phyloP scores from a whole-genome alignment of 2,113 vertebrate genomes.

The Phoxinus phoxinus region DNA sequence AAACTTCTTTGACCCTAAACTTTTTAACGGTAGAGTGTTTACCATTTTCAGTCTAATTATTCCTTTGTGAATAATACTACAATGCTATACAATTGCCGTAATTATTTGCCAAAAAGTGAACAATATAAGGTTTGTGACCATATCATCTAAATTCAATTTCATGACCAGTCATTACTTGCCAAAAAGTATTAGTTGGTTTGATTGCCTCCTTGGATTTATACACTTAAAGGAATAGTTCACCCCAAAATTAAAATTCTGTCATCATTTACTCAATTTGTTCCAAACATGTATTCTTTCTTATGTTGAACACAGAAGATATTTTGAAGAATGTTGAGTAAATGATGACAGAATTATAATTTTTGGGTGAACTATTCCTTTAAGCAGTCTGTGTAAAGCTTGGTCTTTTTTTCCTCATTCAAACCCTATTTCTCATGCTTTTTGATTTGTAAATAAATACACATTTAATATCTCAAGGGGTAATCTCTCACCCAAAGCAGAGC shows the following conservation, averaged over 20 bases:
- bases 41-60: conserved; percentile 2
- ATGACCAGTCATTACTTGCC: neutral
- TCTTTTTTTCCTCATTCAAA: neutral
- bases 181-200: neutral
- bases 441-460: neutral
- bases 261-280: no score
- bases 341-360: no score
- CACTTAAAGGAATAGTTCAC: no score
- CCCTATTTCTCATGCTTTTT: neutral
- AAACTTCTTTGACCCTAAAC: neutral
- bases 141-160: neutral
- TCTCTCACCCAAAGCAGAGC: conserved; percentile 91
- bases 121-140: neutral
- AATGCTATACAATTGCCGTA: neutral
- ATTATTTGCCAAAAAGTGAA: neutral
- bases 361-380: no score
- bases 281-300: no score
- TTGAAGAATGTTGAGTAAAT: no score
- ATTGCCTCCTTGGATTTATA: neutral
- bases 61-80: neutral
- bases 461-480: neutral
- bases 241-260: no score
- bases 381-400: no score
- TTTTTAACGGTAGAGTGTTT: neutral
- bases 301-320: no score